Base-by-base conservation (phyloP, 2,797 vertebrate genomes). In the Carcharodon carcharias region DNA sequence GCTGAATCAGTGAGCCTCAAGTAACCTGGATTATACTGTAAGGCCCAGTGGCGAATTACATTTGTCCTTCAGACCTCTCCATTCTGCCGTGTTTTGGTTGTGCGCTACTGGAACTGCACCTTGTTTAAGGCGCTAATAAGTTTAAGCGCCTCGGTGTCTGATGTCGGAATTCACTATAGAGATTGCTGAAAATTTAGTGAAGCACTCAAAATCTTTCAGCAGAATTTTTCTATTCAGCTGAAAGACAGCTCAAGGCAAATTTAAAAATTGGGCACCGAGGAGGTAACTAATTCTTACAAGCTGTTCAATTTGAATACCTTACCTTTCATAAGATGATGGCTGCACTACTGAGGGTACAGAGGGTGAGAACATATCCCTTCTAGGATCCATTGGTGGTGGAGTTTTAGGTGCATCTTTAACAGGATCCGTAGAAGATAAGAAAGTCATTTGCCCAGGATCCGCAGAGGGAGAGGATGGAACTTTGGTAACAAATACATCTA, bases 241-340 rank as follows among this genome's bases (percentile, higher is more conserved):
- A 67, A 45, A 65, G 23, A 45, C 35, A 93, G 23, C 9, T 67
- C 40, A 3, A 28, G 16, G n/a, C 5, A 61, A 31, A n/a, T 63
- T 67, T 92, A 63, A 63, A 61, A 92, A 18, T 7, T n/a, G 31
- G 1, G 23, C 0, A 1, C 63, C 18, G 9, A n/a, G 23, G n/a
- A 91, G 35, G 35, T 18, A 63, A 63, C 3, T 21, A 65, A 93
- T 65, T 93, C 1, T 67, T 26, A 63, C 18, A 91, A 93, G 65
- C 21, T 9, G 6, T 35, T 18, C 6, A 92, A n/a, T 40, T 40
- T 93, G n/a, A 65, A 93, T 45, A 23, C 45, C 69, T 35, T 95
- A 95, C 94, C 94, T 95, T 95, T 95, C 69, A 95, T n/a, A 31
- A 77, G 65, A 54, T n/a, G 69, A 54, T 77, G 9, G 69, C 1